These are phyloP conservation scores for Styela clava DNA, from an alignment of 23 tunicate genomes.

Conservation along the genomic window DNA sequence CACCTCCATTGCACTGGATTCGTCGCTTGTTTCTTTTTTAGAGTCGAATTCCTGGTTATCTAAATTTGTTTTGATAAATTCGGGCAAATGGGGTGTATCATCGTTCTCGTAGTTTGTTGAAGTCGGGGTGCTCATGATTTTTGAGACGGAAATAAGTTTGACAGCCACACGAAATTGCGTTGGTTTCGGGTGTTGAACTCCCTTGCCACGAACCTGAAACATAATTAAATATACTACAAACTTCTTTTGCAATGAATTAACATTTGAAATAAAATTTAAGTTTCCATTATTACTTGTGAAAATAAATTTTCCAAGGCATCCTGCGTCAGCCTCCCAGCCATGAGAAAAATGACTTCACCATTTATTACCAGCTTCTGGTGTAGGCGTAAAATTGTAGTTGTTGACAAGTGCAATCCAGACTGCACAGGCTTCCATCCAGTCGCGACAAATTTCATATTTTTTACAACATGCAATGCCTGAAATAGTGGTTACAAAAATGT, in stretches of 20 bases:
- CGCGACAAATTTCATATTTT: no score
- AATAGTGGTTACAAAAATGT: background rate
- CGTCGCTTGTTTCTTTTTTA: background rate
- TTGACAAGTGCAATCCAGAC: background rate
- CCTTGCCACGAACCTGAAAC: background rate
- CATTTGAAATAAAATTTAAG: background rate
- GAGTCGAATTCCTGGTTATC: background rate
- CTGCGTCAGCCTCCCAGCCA: background rate
- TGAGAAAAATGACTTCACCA: no score
- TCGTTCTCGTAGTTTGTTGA: background rate
- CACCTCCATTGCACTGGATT: background rate
- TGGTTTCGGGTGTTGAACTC: background rate
- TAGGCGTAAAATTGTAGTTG: background rate
- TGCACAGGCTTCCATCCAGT: no score
- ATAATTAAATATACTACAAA: background rate
- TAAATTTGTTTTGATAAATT: background rate
- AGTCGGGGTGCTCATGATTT: background rate
- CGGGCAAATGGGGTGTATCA: background rate
- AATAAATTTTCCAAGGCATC: conserved; percentile 1
- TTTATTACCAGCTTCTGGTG: background rate
- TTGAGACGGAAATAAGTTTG: background rate
- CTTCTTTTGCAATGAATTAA: no score
- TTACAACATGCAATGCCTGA: background rate
- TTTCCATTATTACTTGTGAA: background rate
- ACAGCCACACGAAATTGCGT: background rate